Base-by-base conservation (phyloP, 1,140 invertebrate species). In the Lordiphosa clarofinis region DNA sequence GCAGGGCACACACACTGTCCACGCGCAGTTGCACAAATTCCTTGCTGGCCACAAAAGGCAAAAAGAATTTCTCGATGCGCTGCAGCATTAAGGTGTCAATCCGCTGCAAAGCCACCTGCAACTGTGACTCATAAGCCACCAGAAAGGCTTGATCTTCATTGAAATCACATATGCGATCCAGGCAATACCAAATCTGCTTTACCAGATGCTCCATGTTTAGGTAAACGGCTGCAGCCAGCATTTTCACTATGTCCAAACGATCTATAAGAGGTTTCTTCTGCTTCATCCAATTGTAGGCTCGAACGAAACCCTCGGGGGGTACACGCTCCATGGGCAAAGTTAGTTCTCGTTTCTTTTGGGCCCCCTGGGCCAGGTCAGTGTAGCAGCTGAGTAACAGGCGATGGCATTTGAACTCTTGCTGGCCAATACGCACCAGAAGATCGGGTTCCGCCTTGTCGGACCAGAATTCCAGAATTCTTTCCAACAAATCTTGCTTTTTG, bases 51-150 rank as follows among this genome's bases (percentile, higher is more conserved):
- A 61, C 64, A 5, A 75, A 38, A 0, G 64, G 68, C 1, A 75
- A 56, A 19, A 75, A 75, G 53, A 42, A 74, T 6, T 48, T 19
- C 0, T 54, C 28, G 4, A 75, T 54, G 0, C 59, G 46, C 1
- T 40, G 35, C 52, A 73, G 37, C 56, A 72, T 64, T 13, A 40
- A n/a, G 1, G 8, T 36, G 7, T 73, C 58, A 8, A 75, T 31
- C 3, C 38, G 9, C 11, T 21, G 4, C 13, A 39, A 6, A 4
- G 15, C 2, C 9, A 4, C 8, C 3, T 55, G 10, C 2, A 4
- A n/a, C 3, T 11, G 2, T 0, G 52, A 44, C 4, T 68, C 56
- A 2, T 19, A 7, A 8, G 53, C 39, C 12, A 69, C 9, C 3
- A 38, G 24, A 40, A 61, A 57, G 0, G 72, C 72, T 9, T 36